Base-by-base conservation (phyloP, 2,113 vertebrate species). In the Perccottus glenii region DNA sequence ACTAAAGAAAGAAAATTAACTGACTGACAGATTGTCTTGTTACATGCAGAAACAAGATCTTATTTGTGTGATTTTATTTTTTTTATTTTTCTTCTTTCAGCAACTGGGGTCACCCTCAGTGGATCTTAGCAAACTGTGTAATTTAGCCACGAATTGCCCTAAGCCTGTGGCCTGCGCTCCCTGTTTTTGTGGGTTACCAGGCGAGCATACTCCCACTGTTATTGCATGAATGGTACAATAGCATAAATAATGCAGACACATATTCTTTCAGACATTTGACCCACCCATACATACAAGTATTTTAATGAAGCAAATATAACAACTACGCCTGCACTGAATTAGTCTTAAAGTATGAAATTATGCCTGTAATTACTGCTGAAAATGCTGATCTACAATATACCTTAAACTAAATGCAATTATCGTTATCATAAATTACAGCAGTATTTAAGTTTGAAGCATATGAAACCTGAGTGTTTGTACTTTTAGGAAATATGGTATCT, bases 81-180 rank as follows among this genome's bases (percentile, higher is more conserved):
- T 27, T 27, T 27, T 27, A 27, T 27, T 27, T n/a, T 42, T 82
- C 77, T 77, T 72, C 80, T 80, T 85, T 87, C 75, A 89, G 73
- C 83, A 75, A 70, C 69, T 83, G 78, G 63, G 81, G 89, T 89
- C 86, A 87, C 77, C 84, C 83, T 85, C 78, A 80, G 70, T 90
- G 84, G 82, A 77, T 74, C 77, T 87, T 81, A 91, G 76, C 70
- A 88, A 77, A 77, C 75, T 87, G 85, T 75, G 80, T 88, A 85
- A 91, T 88, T 88, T 73, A 66, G 60, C 77, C 70, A 52, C 67
- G 66, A 74, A 66, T 79, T 53, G 63, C 73, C 71, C 81, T 77
- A 64, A 58, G 69, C 72, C 72, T 78, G 80, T 75, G 78, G 75
- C 80, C 47, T 59, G 11, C 9, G 64, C 66, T 81, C 73, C 52